phyloP scores from a whole-genome alignment of 2,888 invertebrate genomes.

The Hydroisotoma schaefferi region DNA sequence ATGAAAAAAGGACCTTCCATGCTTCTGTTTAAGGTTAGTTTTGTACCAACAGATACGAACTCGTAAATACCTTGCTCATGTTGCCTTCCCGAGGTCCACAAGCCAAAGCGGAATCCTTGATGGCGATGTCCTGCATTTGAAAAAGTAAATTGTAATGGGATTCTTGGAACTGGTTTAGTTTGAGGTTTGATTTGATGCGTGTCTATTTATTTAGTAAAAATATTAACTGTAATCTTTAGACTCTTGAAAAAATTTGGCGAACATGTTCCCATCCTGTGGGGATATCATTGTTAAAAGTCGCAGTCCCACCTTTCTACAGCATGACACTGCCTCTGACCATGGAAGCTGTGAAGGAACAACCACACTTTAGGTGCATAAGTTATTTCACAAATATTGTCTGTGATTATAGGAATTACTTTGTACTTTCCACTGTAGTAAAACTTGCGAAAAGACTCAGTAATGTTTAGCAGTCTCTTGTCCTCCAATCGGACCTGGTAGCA shows the following conservation, averaged over 20 bases:
- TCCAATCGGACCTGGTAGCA: not conserved
- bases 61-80: not conserved
- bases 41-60: constrained; percentile 7
- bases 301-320: constrained; percentile 1
- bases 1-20: not conserved
- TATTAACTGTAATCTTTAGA: too few species aligned
- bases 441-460: not conserved
- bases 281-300: not conserved
- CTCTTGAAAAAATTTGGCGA: not conserved
- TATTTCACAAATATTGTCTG: not conserved
- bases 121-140: not conserved
- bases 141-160: not conserved
- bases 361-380: not conserved
- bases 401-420: not conserved
- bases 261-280: constrained; percentile 7
- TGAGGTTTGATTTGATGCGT: not conserved
- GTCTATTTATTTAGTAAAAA: too few species aligned
- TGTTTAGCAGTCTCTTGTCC: not conserved
- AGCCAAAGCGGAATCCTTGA: not conserved
- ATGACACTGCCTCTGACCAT: constrained; percentile 5
- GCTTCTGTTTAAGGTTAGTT: not conserved
- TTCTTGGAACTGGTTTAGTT: not conserved
- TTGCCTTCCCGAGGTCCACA: constrained; percentile 9
- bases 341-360: not conserved
- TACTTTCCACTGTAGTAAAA: constrained; percentile 4